These are phyloP conservation scores for Salarias fasciatus DNA, from an alignment of 2,797 vertebrate species.

Conservation along the genomic window DNA sequence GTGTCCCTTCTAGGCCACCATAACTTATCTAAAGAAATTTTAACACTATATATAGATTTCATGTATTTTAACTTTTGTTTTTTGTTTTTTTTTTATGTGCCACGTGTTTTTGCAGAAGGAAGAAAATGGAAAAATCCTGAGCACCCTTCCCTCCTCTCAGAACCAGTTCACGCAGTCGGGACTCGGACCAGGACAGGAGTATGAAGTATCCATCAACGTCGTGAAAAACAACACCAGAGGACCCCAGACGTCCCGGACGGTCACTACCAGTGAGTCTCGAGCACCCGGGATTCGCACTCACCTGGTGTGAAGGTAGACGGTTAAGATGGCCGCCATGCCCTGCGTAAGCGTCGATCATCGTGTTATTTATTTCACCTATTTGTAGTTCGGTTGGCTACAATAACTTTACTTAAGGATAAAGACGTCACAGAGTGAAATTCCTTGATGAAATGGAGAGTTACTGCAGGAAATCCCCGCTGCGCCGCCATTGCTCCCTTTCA, in stretches of 20 bases:
- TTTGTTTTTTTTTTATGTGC: too few species aligned
- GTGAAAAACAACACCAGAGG: conserved; percentile 93
- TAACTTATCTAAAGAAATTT: too few species aligned
- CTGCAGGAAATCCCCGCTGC: conserved; percentile 44
- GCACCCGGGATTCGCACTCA: too few species aligned
- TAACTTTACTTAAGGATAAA: conserved; percentile 6
- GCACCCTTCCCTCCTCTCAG: conserved; percentile 84
- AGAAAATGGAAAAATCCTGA: conserved; percentile 89
- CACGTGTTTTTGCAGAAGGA: conserved; percentile 86
- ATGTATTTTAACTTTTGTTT: too few species aligned
- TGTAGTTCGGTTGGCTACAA: neutral
- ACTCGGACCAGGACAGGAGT: conserved; percentile 92
- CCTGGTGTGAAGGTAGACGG: neutral
- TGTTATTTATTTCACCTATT: neutral
- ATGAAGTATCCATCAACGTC: conserved; percentile 90
- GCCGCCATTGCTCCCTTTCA: neutral
- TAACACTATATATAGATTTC: too few species aligned
- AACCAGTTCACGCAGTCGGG: conserved; percentile 89
- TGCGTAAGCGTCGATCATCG: too few species aligned
- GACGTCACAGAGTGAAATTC: conserved; percentile 34
- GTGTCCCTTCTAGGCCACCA: too few species aligned
- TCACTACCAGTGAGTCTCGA: conserved; percentile 84
- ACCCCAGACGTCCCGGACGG: conserved; percentile 81
- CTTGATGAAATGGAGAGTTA: conserved; percentile 22
- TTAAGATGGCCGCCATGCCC: neutral